A percentile compares a stretch with the other conserved stretches of the same genome.
Conservation (phyloP, 2,888 invertebrate genomes). For the Mylabris sibirica region DNA sequence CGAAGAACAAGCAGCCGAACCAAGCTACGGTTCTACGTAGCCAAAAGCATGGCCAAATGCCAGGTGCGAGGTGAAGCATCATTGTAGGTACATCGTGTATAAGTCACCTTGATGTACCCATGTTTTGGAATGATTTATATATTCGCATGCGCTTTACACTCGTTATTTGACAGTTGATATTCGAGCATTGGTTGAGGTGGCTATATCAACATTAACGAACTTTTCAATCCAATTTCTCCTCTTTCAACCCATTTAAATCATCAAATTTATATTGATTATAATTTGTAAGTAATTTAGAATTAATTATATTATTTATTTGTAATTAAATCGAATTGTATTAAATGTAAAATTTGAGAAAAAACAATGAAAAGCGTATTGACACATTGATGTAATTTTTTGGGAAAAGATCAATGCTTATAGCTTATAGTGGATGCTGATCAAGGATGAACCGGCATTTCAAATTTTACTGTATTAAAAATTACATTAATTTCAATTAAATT, state of each 20-base stretch:
- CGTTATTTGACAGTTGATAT: neutral
- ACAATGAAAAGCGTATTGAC: neutral
- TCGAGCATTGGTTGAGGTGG: neutral
- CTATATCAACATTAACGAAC: too few species aligned
- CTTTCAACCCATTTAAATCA: neutral
- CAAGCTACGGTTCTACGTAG: too few species aligned
- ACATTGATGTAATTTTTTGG: neutral
- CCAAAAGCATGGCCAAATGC: too few species aligned
- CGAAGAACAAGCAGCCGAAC: too few species aligned
- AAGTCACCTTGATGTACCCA: too few species aligned
- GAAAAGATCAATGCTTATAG: constrained; percentile 6
- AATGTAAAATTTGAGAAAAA: neutral
- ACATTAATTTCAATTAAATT: neutral
- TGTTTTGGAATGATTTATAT: too few species aligned
- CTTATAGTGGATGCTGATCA: neutral
- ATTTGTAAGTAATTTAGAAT: neutral
- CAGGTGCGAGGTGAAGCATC: too few species aligned
- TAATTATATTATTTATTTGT: neutral
- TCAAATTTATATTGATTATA: neutral
- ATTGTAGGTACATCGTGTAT: too few species aligned
- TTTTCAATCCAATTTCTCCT: too few species aligned
- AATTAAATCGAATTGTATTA: neutral
- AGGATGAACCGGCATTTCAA: neutral
- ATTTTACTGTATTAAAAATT: neutral
- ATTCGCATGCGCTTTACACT: too few species aligned